Evolutionary conservation across 2,113 vertebrate species (phyloP).

Genomic region (Podarcis muralis): DNA sequence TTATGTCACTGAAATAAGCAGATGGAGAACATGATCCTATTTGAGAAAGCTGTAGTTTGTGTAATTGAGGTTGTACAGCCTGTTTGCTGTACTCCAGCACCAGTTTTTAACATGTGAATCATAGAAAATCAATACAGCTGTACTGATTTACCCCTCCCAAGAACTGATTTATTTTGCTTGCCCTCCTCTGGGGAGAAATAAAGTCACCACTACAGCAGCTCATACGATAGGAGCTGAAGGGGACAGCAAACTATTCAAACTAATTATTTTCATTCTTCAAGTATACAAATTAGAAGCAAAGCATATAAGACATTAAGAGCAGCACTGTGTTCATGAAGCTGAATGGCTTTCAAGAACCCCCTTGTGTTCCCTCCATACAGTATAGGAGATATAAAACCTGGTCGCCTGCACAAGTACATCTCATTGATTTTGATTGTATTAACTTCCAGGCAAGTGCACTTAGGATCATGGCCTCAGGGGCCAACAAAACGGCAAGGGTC

Average conservation of each 20-base stretch:
- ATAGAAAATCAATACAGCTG: not conserved
- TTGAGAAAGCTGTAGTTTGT: slow-evolving; percentile 16
- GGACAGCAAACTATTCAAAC: slow-evolving; percentile 25
- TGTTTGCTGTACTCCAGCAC: not conserved
- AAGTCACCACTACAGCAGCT: slow-evolving; percentile 3
- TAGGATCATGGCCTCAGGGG: not conserved
- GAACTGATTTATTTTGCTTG: slow-evolving; percentile 4
- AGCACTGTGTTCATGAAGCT: slow-evolving; percentile 4
- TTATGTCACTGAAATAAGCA: slow-evolving; percentile 40
- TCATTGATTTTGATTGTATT: not conserved
- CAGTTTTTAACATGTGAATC: not conserved
- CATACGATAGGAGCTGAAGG: not conserved
- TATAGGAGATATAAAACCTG: not conserved
- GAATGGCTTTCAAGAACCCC: slow-evolving; percentile 31
- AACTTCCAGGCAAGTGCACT: not conserved
- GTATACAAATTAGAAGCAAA: slow-evolving; percentile 1
- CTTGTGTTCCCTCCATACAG: slow-evolving; percentile 11
- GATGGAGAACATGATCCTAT: slow-evolving; percentile 33
- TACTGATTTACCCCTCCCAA: slow-evolving; percentile 3
- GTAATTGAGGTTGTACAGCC: slow-evolving; percentile 27
- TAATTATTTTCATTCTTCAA: slow-evolving; percentile 10
- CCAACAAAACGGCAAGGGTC: not conserved
- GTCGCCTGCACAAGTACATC: slow-evolving; percentile 17
- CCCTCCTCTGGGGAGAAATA: not conserved
- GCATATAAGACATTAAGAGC: slow-evolving; percentile 18